Evolutionary conservation across 2,888 invertebrate species (phyloP), one percentile per base, ranked within the genome.

Genomic region (Phengaris alcon): DNA sequence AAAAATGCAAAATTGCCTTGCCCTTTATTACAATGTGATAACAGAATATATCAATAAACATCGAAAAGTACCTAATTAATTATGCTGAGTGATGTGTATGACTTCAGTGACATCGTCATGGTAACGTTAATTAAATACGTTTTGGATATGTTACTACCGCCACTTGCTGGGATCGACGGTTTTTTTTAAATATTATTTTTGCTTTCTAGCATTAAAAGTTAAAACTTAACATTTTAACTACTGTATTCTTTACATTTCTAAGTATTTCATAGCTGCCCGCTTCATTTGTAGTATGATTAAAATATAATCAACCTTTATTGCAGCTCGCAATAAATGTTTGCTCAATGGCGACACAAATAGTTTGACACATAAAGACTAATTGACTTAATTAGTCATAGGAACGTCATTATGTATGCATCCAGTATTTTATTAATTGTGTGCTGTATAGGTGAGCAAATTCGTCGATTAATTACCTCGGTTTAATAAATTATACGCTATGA

Each of bases 401-500:
- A 69, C 52, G 54, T 72, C 51, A 72, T 52, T 72, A 52, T 54
- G 72, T 72, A 72, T 70, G 70, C 48, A 70, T 52, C 72, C 35
- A 72, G 54, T 52, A 54, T 52, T 54, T 72, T 72, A 72, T 72
- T 52, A 22, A 72, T 13, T 13, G 72, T 22, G 52, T 72, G 72
- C 51, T 72, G 72, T 72, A 52, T 35, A 72, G 54, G 52, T 54
- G 54, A 72, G 35, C 51, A 22, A 72, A 72, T 54, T 72, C 8
- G 12, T 70, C 52, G 22, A 52, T 15, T 82, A 79, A 82, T 80
- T 80, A 80, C 79, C 75, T 76, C 46, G 7, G 59, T 74, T 77
- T 77, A 75, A 74, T 64, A 70, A 15, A 55, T 72, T 69, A 52
- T 70, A 22, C 15, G 70, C 70, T 72, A 35, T 22, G 12, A 72